These are phyloP conservation scores for Vipera ursinii DNA, from an alignment of 2,797 vertebrate genomes.

Conservation along the genomic window DNA sequence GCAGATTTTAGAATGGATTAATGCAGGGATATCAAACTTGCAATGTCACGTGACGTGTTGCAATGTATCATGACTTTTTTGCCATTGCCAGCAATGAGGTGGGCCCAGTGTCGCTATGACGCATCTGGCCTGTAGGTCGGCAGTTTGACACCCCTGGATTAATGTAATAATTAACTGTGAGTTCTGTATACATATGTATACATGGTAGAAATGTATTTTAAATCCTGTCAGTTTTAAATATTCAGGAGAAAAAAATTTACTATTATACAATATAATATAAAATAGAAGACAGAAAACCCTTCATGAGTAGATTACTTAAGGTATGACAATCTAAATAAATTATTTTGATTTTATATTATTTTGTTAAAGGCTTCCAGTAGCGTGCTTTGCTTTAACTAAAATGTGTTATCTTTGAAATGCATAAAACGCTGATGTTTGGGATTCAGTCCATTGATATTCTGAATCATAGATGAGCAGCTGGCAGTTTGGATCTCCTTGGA, in stretches of 20 bases:
- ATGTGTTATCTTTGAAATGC: background rate
- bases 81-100: too few species aligned
- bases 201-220: background rate
- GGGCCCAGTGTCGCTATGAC: too few species aligned
- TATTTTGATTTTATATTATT: constrained; percentile 42
- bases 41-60: too few species aligned
- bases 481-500: background rate
- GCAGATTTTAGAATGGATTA: background rate
- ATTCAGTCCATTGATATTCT: background rate
- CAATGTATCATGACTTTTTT: too few species aligned
- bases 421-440: constrained; percentile 21
- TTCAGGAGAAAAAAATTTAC: constrained; percentile 38
- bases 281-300: constrained; percentile 24
- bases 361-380: constrained; percentile 35
- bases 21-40: too few species aligned
- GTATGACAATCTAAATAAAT: constrained; percentile 21
- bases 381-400: constrained; percentile 38
- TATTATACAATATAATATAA: constrained; percentile 24
- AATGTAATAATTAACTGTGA: background rate
- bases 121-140: too few species aligned
- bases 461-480: background rate
- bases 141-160: background rate
- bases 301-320: constrained; percentile 29
- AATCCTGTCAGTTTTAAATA: constrained; percentile 45
- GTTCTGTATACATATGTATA: background rate